A percentile compares a stretch with the other conserved stretches of the same genome.
phyloP scores from a whole-genome alignment of 2,888 invertebrate species.

The Gordius sp. region DNA sequence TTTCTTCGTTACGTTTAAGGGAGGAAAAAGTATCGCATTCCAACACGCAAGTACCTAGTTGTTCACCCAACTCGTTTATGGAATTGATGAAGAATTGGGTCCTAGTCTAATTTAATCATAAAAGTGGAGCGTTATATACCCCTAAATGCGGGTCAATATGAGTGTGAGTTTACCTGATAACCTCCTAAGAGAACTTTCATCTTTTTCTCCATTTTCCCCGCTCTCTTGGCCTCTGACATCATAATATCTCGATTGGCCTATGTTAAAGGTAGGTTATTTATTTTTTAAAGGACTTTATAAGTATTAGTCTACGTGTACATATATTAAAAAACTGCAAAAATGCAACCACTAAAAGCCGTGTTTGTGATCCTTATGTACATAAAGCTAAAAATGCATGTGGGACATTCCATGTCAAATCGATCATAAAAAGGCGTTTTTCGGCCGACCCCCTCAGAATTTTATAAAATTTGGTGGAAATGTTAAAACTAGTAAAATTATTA shows the following conservation, averaged over 20 bases:
- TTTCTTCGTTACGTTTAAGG: constrained; percentile 2
- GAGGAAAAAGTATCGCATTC: constrained; percentile 2
- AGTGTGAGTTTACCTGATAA: constrained; percentile 39
- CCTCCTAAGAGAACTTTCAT: constrained; percentile 74
- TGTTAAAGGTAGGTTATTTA: constrained; percentile 19
- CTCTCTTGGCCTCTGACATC: constrained; percentile 79
- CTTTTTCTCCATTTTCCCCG: constrained; percentile 90
- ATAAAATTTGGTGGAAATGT: no score
- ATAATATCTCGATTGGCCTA: constrained; percentile 65
- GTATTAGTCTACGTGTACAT: background rate
- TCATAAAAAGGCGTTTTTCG: no score
- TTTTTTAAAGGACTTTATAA: background rate
- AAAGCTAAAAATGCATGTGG: no score
- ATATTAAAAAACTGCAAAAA: background rate
- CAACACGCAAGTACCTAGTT: background rate
- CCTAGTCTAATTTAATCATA: constrained; percentile 33
- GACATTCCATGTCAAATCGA: no score
- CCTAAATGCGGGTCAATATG: no score
- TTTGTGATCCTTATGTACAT: no score
- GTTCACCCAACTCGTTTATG: constrained; percentile 12
- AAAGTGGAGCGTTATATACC: constrained; percentile 16
- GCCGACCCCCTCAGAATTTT: no score
- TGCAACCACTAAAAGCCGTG: no score
- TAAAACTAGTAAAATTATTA: no score
- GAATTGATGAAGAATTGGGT: constrained; percentile 44